Percentiles rank a stretch among this genome's conserved stretches.
These are phyloP conservation scores for Shinisaurus crocodilurus DNA, from an alignment of 2,113 vertebrate genomes.

Conservation along the genomic window DNA sequence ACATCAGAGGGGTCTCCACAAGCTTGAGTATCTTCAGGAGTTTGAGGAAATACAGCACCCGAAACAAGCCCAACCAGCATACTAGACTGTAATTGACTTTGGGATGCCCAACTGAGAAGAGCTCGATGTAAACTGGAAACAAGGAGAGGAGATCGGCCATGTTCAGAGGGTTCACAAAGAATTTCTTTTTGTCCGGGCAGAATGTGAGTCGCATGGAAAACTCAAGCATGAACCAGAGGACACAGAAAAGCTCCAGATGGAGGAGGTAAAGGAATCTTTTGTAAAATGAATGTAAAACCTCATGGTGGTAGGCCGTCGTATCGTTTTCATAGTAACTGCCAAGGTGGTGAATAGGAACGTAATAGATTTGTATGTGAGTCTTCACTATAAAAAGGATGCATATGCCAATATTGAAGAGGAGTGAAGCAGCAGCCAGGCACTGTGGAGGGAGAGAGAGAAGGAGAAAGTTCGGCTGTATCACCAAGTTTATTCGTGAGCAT, in stretches of 20 bases:
- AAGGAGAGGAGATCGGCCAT: conserved; percentile 60
- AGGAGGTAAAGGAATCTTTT: conserved; percentile 37
- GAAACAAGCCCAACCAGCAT: conserved; percentile 42
- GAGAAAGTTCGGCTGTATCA: not conserved
- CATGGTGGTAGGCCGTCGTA: not conserved
- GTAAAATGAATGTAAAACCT: not conserved
- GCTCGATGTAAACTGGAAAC: conserved; percentile 60
- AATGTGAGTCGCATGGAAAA: conserved; percentile 52
- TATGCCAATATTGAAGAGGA: conserved; percentile 61
- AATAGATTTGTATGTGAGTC: not conserved
- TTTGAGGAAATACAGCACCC: conserved; percentile 54
- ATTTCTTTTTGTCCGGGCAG: conserved; percentile 62
- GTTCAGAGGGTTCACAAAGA: conserved; percentile 60
- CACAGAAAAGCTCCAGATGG: conserved; percentile 59
- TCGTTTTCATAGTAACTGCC: not conserved
- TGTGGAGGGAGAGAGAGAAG: conserved; percentile 22
- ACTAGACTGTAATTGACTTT: conserved; percentile 17
- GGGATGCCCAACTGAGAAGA: conserved; percentile 40
- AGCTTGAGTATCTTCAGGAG: conserved; percentile 57
- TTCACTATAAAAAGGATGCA: conserved; percentile 65
- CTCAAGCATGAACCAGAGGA: conserved; percentile 67
- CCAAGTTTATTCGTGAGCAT: not conserved
- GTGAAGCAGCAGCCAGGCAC: conserved; percentile 59
- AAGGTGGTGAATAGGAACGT: fast-evolving
- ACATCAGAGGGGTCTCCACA: conserved; percentile 51